These are phyloP conservation scores for Diorhabda sublineata DNA, from an alignment of 1,140 invertebrate genomes.

Conservation along the genomic window DNA sequence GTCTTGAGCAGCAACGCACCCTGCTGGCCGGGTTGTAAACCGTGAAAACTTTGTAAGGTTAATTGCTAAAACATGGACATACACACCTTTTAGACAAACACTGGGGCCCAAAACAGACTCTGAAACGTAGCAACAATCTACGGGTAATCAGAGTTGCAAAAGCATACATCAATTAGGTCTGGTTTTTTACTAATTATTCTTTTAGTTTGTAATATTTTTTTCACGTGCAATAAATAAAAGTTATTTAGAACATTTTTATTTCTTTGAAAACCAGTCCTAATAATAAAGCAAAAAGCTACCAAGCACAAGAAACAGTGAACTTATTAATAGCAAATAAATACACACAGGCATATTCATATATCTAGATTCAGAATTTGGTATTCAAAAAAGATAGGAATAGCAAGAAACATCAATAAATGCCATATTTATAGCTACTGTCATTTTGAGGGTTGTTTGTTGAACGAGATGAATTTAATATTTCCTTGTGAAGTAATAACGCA, in stretches of 20 bases:
- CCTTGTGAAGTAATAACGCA: too few species aligned
- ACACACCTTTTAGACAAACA: conserved; percentile 30
- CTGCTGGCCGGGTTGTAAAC: conserved; percentile 75
- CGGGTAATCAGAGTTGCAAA: neutral
- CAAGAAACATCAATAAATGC: too few species aligned
- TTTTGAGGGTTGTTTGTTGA: too few species aligned
- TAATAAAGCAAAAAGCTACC: neutral
- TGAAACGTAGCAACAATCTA: conserved; percentile 5
- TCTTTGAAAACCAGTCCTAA: neutral
- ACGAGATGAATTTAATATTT: too few species aligned
- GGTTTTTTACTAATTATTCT: too few species aligned
- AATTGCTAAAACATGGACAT: conserved; percentile 54
- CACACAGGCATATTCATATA: too few species aligned
- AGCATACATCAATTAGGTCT: neutral
- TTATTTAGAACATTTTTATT: too few species aligned
- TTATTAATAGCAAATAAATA: neutral
- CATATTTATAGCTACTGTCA: too few species aligned
- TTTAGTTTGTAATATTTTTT: too few species aligned
- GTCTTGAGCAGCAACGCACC: conserved; percentile 88
- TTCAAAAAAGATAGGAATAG: too few species aligned
- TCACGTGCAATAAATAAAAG: too few species aligned
- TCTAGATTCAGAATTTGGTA: too few species aligned
- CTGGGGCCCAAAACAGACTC: conserved; percentile 15
- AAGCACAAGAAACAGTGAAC: neutral
- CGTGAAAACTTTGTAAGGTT: conserved; percentile 79